phyloP scores from a whole-genome alignment of 2,113 vertebrate species.

The Steatornis caripensis region DNA sequence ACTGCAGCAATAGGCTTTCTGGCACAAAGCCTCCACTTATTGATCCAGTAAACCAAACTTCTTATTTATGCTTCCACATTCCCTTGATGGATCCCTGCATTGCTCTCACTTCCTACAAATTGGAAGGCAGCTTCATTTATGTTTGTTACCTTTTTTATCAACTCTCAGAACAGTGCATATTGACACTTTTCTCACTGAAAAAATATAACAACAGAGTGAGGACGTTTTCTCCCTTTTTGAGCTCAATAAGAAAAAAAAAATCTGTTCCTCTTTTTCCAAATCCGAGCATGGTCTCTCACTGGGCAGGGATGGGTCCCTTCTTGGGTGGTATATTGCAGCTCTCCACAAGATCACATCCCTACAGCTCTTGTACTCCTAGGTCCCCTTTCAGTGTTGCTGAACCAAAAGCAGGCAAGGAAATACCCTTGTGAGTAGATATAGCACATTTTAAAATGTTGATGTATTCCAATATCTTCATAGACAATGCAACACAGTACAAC shows the following conservation, averaged over 20 bases:
- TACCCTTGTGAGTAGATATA: not conserved
- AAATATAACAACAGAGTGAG: not conserved
- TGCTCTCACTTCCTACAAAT: not conserved
- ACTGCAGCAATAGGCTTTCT: not conserved
- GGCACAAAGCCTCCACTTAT: not conserved
- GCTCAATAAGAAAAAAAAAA: not conserved
- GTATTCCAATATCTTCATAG: slow-evolving; percentile 74
- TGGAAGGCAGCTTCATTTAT: not conserved
- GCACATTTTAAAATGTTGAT: slow-evolving; percentile 59
- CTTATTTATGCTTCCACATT: not conserved
- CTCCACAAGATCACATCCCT: not conserved
- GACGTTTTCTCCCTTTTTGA: not conserved
- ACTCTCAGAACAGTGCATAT: not conserved
- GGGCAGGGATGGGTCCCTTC: not conserved
- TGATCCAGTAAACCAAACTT: not conserved
- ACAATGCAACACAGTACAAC: slow-evolving; percentile 54
- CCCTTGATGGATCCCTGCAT: rapidly evolving
- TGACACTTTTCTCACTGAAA: not conserved
- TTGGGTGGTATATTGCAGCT: not conserved
- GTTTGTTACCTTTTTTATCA: not conserved
- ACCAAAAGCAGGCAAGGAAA: not conserved
- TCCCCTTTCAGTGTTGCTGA: not conserved
- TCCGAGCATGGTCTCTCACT: too few relatives aligned
- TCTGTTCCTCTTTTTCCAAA: not conserved
- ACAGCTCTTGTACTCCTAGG: not conserved